Base-by-base conservation (phyloP, 2,113 vertebrate species). In the Rana temporaria region DNA sequence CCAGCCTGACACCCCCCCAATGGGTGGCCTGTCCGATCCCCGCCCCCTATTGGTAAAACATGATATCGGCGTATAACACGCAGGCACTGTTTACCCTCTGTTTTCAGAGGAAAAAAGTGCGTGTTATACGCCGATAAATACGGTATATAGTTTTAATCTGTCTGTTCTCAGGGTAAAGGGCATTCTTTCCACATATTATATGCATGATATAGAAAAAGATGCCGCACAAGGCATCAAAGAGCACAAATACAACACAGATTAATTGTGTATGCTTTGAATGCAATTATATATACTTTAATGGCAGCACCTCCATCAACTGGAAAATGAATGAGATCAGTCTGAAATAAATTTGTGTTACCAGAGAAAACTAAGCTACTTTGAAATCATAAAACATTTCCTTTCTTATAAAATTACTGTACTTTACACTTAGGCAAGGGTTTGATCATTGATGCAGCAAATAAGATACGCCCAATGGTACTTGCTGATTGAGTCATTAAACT, bases 401-500 rank as follows among this genome's bases (percentile, higher is more conserved):
- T 76, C 62, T 62, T 64, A 76, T 76, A 83, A 83, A 83, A 83
- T 59, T 48, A 76, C 76, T 83, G 63, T 68, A 62, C 81, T 76
- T 83, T 59, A 76, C 68, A 83, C 60, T 68, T 87, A 76, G 9
- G 16, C 85, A 57, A 86, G 87, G 85, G 85, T 85, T 86, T 84
- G 82, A 84, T 76, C 86, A 86, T 19, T 79, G 59, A 87, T 86
- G 74, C 80, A 87, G 80, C 22, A 66, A 87, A 30, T 20, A 85
- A 32, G 26, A 66, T 85, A 85, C 84, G 55, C 74, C 88, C 76
- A 69, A 86, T 84, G 87, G 81, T 88, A 84, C 82, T 88, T 77
- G 85, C 87, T 81, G 88, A 88, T 86, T 88, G 84, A 89, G 85
- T 89, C 89, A 91, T 87, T 90, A 66, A 86, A 75, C 81, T 90